Conservation (phyloP, 2,888 invertebrate species). For the Eretmocerus hayati region DNA sequence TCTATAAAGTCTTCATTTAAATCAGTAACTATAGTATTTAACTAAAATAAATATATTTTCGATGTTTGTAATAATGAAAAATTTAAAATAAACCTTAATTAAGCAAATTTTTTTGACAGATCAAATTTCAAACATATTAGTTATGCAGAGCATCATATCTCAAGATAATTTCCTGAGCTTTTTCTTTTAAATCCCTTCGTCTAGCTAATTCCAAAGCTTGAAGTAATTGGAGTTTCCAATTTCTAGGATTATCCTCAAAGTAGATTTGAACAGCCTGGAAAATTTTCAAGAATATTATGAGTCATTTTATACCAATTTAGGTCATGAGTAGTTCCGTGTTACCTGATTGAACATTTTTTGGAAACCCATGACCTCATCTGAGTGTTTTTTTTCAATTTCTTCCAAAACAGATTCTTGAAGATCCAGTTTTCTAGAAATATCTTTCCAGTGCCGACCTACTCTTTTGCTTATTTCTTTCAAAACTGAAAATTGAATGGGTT, state of each 20-base stretch:
- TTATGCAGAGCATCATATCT: too few species aligned
- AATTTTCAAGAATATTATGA: conserved; percentile 4
- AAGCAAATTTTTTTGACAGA: too few species aligned
- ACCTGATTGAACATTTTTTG: conserved; percentile 15
- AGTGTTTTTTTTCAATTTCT: conserved; percentile 28
- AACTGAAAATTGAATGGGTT: conserved; percentile 30
- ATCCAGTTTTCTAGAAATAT: conserved; percentile 34
- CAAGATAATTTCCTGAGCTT: conserved; percentile 25
- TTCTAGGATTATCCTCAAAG: conserved; percentile 24
- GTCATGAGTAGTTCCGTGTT: conserved; percentile 2
- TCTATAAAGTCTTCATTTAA: too few species aligned
- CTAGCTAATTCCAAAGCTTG: conserved; percentile 35
- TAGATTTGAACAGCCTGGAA: conserved; percentile 35
- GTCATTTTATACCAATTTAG: too few species aligned
- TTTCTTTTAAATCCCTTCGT: conserved; percentile 37
- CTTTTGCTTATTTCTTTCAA: conserved; percentile 28
- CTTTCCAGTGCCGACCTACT: conserved; percentile 37
- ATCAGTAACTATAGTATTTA: too few species aligned
- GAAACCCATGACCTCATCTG: conserved; percentile 29
- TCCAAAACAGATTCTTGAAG: conserved; percentile 36
- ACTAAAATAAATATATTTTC: too few species aligned
- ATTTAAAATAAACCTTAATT: too few species aligned
- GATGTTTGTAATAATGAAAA: too few species aligned
- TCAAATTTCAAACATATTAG: background rate
- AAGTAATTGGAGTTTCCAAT: conserved; percentile 34